phyloP scores from a whole-genome alignment of 2,888 invertebrate species.

The Cordylochernes scorpioides region DNA sequence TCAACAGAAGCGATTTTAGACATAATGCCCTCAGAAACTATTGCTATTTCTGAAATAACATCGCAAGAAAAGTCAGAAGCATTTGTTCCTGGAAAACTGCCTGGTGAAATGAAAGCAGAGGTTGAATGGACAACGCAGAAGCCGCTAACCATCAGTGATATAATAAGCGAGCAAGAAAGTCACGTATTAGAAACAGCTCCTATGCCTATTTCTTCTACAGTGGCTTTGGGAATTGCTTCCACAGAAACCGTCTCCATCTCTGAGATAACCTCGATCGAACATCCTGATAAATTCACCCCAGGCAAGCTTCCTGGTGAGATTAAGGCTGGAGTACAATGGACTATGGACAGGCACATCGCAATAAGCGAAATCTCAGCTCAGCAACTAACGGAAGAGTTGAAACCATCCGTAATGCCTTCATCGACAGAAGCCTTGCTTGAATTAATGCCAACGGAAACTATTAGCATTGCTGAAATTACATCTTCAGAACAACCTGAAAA shows the following conservation, averaged over 20 bases:
- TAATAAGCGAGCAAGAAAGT: slow-evolving; percentile 5
- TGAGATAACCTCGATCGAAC: slow-evolving; percentile 6
- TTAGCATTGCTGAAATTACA: slow-evolving; percentile 6
- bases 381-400: slow-evolving; percentile 5
- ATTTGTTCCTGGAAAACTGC: slow-evolving; percentile 6
- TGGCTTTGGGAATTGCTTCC: slow-evolving; percentile 4
- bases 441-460: slow-evolving; percentile 5
- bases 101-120: slow-evolving; percentile 8
- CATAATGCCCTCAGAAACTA: slow-evolving; percentile 5
- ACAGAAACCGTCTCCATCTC: slow-evolving; percentile 6
- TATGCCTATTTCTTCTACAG: slow-evolving; percentile 4
- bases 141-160: slow-evolving; percentile 5
- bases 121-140: slow-evolving; percentile 5
- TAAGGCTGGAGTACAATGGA: slow-evolving; percentile 8
- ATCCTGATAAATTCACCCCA: slow-evolving; percentile 7
- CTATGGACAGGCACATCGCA: slow-evolving; percentile 6
- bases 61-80: slow-evolving; percentile 7
- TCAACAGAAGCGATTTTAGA: slow-evolving; percentile 5
- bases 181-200: slow-evolving; percentile 3
- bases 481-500: slow-evolving; percentile 8
- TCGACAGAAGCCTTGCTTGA: slow-evolving; percentile 6
- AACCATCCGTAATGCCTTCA: slow-evolving; percentile 4
- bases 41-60: slow-evolving; percentile 6
- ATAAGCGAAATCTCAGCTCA: slow-evolving; percentile 8
- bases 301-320: slow-evolving; percentile 9